A percentile compares a stretch with the other conserved stretches of the same genome.
Conservation (phyloP, 1,140 invertebrate species). For the Antheraea mylitta region DNA sequence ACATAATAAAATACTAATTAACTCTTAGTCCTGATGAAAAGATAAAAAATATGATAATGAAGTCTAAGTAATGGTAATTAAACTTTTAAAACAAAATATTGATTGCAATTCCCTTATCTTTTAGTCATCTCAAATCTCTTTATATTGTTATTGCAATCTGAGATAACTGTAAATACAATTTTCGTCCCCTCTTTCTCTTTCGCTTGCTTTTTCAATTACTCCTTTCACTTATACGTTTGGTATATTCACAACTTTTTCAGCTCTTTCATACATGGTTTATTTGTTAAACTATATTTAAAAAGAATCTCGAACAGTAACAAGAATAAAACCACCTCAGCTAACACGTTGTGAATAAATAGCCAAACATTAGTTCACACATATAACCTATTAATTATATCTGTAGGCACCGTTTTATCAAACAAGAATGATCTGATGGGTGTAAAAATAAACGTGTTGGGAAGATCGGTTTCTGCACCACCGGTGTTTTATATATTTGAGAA, state of each 20-base stretch:
- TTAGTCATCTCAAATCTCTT: no score
- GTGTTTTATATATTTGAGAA: neutral
- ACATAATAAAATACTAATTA: no score
- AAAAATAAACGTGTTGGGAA: conserved; percentile 7
- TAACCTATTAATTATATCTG: conserved; percentile 15
- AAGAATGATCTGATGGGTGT: conserved; percentile 9
- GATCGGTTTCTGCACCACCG: neutral
- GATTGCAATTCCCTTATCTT: no score
- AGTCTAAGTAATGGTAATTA: no score
- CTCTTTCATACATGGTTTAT: neutral
- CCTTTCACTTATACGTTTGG: no score
- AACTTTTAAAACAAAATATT: no score
- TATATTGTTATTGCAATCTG: no score
- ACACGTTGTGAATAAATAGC: conserved; percentile 12
- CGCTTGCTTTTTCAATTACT: no score
- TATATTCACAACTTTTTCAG: neutral
- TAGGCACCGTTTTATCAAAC: conserved; percentile 9
- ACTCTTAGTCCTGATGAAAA: no score
- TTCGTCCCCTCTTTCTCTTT: no score
- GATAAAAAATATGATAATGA: no score
- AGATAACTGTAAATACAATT: no score
- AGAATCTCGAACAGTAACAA: neutral
- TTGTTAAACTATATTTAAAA: neutral
- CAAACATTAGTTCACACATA: conserved; percentile 15
- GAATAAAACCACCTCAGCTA: neutral